These are phyloP conservation scores for Gallinago nigripennis DNA, from an alignment of 2,797 vertebrate genomes.

Conservation along the genomic window DNA sequence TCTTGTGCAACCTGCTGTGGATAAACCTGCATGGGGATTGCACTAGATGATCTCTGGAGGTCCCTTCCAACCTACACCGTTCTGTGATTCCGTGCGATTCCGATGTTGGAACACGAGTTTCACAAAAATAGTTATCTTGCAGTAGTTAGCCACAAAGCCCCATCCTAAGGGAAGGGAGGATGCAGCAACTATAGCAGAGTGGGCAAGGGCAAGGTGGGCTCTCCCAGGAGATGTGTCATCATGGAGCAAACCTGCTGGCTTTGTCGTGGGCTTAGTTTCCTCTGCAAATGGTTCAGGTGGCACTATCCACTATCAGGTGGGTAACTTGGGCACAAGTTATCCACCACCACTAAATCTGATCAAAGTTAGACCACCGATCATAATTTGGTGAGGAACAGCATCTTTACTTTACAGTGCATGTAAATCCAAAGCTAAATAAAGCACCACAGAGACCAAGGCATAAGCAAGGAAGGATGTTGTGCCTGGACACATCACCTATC, in stretches of 20 bases:
- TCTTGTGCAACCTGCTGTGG: background rate
- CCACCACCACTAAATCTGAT: background rate
- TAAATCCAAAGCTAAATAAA: background rate
- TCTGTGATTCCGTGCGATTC: background rate
- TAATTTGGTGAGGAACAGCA: background rate
- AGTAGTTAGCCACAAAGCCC: background rate
- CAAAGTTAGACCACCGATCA: background rate
- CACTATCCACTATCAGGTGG: too few species aligned
- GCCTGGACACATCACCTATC: background rate
- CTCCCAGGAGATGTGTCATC: background rate
- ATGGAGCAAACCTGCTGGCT: background rate
- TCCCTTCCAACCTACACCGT: background rate
- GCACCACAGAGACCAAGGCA: background rate
- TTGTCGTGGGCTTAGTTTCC: background rate
- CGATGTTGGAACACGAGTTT: background rate
- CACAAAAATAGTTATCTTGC: background rate
- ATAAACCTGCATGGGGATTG: background rate
- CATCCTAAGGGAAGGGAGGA: background rate
- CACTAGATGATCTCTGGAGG: background rate
- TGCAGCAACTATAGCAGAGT: background rate
- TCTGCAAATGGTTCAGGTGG: background rate
- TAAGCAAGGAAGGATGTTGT: fast-evolving
- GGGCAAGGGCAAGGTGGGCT: background rate
- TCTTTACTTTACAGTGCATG: background rate
- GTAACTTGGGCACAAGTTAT: background rate